Base-by-base conservation (phyloP, 2,113 vertebrate species). In the Empidonax alnorum region DNA sequence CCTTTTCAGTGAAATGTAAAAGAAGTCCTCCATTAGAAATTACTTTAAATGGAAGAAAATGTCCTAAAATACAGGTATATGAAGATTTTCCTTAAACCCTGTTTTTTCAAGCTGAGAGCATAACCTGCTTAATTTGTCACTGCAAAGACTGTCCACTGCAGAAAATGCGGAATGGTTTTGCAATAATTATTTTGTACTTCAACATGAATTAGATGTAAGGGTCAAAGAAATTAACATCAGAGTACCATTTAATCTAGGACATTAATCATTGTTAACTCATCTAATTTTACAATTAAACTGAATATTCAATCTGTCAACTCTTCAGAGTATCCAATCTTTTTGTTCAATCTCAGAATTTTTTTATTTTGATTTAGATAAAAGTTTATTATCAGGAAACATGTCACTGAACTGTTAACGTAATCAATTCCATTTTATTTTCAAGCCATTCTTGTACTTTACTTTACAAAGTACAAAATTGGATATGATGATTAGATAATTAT, bases 151-250 rank as follows among this genome's bases (percentile, higher is more conserved):
- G 66, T 53, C 39, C 56, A 53, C 50, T 69, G 35, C 52, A 84
- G 66, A 87, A 94, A 78, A n/a, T 5, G 18, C 27, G 84, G 49
- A 84, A 67, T 42, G 9, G 2, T 71, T 96, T 87, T 71, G 62
- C 53, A 91, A 49, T 95, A 95, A 96, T 94, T 94, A 93, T 84
- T 94, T 94, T 96, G 76, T 80, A 95, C 47, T 94, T 94, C 68
- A 92, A 89, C 53, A 69, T 53, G 85, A 95, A 92, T 94, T 96
- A 67, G 56, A 91, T 74, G 37, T 78, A 93, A 90, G 96, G 93
- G 94, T 96, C 96, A 94, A 92, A 85, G 28, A 96, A 97, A 97
- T 97, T 97, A 97, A 94, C 91, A 96, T 47, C 81, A 79, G 80
- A 94, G 79, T 63, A 92, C 78, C 84, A 94, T 81, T 95, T 95